Evolutionary conservation across 2,113 vertebrate genomes (phyloP), one percentile per base, ranked within the genome.

Genomic region (Brachirus orientalis): DNA sequence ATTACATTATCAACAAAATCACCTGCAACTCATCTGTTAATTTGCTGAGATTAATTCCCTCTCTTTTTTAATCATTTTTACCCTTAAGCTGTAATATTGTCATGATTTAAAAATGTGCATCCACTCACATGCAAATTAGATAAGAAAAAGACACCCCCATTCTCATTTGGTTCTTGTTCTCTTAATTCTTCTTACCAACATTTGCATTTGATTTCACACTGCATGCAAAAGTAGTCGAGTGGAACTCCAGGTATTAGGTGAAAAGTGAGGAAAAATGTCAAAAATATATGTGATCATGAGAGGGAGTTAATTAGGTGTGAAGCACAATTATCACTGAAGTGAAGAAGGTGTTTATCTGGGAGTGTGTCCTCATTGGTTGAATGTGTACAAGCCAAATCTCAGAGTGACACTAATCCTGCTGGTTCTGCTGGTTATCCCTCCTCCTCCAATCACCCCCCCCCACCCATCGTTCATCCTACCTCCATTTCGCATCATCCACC

Each of bases 331-430:
- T 79, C 47, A 65, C 65, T 56, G 71, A 59, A 69, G 79, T 75
- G 77, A 78, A 83, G 7, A 72, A 66, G 66, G 65, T 76, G 54
- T 36, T 33, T 63, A 69, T 77, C 64, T 50, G 54, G 55, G 16
- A 36, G 43, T 52, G 71, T 53, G 45, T 82, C 71, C 70, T 84
- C 64, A 74, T 74, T 77, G 69, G 63, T 72, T 75, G 50, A 28
- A 59, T 45, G 73, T 71, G 74, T 63, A 67, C 72, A 37, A 78
- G 86, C 84, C 73, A 83, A 87, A 85, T 90, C 86, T 87, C 80
- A 61, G 74, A 80, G 82, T 54, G 55, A 90, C 86, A 88, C 82
- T 92, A 91, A 91, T 92, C 90, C 90, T 72, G 47, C 79, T 75
- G 82, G 72, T 85, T 89, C 77, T 85, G 71, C 88, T 83, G 87